Evolutionary conservation across 2,113 vertebrate species (phyloP), one percentile per base, ranked within the genome.

Genomic region (Amblyornis subalaris): DNA sequence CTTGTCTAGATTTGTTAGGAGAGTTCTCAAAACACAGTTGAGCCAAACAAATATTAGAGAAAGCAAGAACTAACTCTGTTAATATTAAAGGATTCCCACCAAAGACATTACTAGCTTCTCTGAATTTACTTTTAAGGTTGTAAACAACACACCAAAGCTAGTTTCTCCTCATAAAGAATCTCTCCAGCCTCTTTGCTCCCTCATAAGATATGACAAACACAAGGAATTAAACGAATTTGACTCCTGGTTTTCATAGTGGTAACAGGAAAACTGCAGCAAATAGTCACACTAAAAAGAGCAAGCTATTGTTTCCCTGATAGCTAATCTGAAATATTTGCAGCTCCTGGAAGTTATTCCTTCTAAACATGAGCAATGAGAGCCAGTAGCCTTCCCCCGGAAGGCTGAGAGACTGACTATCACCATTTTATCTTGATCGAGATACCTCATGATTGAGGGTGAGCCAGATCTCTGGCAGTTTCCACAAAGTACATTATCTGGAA

Each of bases 401-500:
- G 47, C 42, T 85, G 50, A 73, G 42, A 85, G 79, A 44, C 14
- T 28, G 69, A 72, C 80, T 89, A 53, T 70, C 87, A 72, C 0
- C 1, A 87, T 47, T 62, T 87, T 89, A 94, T 94, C 94, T 94
- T 54, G 25, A 78, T 79, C 1, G 0, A 89, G 93, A 92, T 89
- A 70, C 40, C 61, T 91, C 58, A 54, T 55, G 77, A 88, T 3
- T 38, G 77, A 89, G 51, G 74, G 71, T 24, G 73, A 92, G 87
- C 28, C 80, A 91, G 70, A 82, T 66, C 53, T 65, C 66, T 58
- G 45, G 38, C 81, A 88, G 58, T 3, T 72, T 77, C 61, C 2
- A 6, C 35, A 72, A 44, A 84, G 70, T 10, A 35, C 84, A 17
- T 92, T 85, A 93, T 88, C 81, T 69, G 42, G 66, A 96, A 84